Evolutionary conservation across 2,888 invertebrate species (phyloP).

Genomic region (Conistra vaccinii): DNA sequence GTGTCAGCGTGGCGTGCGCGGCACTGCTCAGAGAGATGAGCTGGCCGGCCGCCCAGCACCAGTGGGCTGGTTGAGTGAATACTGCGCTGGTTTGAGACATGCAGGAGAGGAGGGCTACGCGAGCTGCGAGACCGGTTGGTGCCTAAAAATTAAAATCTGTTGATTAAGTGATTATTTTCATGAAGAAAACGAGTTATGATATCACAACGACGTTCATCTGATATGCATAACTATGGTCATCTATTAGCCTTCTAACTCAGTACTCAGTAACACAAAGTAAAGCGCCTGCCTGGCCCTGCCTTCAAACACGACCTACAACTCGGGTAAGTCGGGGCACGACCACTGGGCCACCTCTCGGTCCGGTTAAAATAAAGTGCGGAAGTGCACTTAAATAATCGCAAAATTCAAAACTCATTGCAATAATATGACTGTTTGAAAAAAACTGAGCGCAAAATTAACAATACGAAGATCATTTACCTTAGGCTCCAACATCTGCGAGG

Average conservation of each 20-base stretch:
- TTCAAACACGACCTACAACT: too few relatives aligned
- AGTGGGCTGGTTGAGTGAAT: constrained; percentile 75
- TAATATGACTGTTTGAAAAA: background rate
- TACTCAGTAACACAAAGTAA: too few relatives aligned
- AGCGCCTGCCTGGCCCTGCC: too few relatives aligned
- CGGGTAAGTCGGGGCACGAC: too few relatives aligned
- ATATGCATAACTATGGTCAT: too few relatives aligned
- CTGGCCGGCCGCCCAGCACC: constrained; percentile 80
- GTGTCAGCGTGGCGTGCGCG: constrained; percentile 70
- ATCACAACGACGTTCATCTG: background rate
- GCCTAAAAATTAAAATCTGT: constrained; percentile 70
- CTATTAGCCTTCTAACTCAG: too few relatives aligned
- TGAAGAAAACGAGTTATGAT: background rate
- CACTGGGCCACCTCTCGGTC: too few relatives aligned
- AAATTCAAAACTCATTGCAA: too few relatives aligned
- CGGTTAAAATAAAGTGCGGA: too few relatives aligned
- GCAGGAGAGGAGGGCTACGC: constrained; percentile 78
- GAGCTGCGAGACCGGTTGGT: constrained; percentile 79
- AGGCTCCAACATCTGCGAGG: constrained; percentile 92
- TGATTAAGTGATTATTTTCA: background rate
- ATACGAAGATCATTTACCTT: constrained; percentile 73
- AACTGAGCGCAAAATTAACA: background rate
- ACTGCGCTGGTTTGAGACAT: constrained; percentile 71
- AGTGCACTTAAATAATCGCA: background rate
- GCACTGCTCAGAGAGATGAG: constrained; percentile 73